phyloP scores from a whole-genome alignment of 2,113 vertebrate species.

The Nothocercus nigrocapillus region DNA sequence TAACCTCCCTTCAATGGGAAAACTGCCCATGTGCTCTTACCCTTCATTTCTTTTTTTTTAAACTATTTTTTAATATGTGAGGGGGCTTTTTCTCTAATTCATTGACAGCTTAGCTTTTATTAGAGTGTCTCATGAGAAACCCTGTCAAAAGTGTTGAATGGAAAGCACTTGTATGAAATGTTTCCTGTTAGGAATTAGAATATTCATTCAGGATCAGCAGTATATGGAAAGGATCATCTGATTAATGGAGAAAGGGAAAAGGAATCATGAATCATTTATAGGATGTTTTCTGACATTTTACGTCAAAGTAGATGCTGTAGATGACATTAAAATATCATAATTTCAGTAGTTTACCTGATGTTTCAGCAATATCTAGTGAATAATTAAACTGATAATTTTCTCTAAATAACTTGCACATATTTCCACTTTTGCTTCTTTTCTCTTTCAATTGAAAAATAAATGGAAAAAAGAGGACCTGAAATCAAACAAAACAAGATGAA shows the following conservation, averaged over 20 bases:
- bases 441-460: background rate
- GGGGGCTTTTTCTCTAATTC: constrained; percentile 5
- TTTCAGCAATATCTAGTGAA: background rate
- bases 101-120: constrained; percentile 23
- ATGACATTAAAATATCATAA: background rate
- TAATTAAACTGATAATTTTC: background rate
- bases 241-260: constrained; percentile 23
- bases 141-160: constrained; percentile 33
- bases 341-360: background rate
- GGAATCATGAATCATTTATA: background rate
- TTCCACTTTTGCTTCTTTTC: background rate
- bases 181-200: constrained; percentile 35
- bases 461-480: background rate
- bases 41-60: constrained; percentile 31
- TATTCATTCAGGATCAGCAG: constrained; percentile 4
- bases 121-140: constrained; percentile 7
- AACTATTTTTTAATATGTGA: background rate
- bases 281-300: background rate
- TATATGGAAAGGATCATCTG: background rate
- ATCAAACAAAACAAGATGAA: background rate
- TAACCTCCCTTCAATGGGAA: background rate
- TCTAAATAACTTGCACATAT: background rate
- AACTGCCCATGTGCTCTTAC: background rate
- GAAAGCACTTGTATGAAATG: constrained; percentile 18
- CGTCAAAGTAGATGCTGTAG: background rate